A percentile compares a stretch with the other conserved stretches of the same genome.
Evolutionary conservation across 2,888 invertebrate species (phyloP).

Genomic region (Drosophila maculinotata): DNA sequence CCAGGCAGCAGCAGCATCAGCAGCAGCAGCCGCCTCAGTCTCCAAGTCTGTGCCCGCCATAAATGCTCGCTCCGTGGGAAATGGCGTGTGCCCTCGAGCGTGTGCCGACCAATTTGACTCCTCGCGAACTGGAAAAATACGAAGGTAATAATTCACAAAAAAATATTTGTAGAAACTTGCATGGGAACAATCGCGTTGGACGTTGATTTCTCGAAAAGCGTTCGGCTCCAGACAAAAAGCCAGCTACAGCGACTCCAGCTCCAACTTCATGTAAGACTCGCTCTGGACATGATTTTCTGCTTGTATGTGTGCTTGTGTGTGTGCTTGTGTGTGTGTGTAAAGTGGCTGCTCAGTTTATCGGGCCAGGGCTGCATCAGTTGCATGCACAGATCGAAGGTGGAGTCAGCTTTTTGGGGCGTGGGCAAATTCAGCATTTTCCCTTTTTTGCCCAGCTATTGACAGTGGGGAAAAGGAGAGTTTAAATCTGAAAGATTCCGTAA

Average conservation of each 20-base stretch:
- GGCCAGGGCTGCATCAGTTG: constrained; percentile 68
- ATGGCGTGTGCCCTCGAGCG: constrained; percentile 88
- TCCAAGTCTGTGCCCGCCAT: constrained; percentile 54
- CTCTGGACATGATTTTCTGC: constrained; percentile 46
- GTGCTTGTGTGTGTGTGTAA: constrained; percentile 28
- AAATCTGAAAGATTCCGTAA: background rate
- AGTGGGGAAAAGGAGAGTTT: background rate
- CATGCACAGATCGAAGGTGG: constrained; percentile 59
- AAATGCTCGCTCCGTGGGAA: constrained; percentile 86
- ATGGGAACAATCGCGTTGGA: constrained; percentile 84
- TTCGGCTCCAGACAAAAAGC: constrained; percentile 67
- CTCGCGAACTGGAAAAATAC: constrained; percentile 86
- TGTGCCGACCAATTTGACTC: constrained; percentile 87
- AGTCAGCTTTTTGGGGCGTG: constrained; percentile 70
- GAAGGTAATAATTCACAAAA: constrained; percentile 85
- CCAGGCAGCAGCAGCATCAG: constrained; percentile 19
- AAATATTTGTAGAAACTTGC: constrained; percentile 84
- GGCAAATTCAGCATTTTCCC: constrained; percentile 50
- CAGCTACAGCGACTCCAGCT: constrained; percentile 20
- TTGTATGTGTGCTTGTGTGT: constrained; percentile 12
- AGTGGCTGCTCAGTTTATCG: constrained; percentile 63
- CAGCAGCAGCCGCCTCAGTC: constrained; percentile 28
- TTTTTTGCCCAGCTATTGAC: constrained; percentile 21
- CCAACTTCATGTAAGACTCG: constrained; percentile 56
- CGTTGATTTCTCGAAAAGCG: constrained; percentile 81